Evolutionary conservation across 2,888 invertebrate genomes (phyloP), one percentile per base, ranked within the genome.

Genomic region (Chrysolina oricalcia): DNA sequence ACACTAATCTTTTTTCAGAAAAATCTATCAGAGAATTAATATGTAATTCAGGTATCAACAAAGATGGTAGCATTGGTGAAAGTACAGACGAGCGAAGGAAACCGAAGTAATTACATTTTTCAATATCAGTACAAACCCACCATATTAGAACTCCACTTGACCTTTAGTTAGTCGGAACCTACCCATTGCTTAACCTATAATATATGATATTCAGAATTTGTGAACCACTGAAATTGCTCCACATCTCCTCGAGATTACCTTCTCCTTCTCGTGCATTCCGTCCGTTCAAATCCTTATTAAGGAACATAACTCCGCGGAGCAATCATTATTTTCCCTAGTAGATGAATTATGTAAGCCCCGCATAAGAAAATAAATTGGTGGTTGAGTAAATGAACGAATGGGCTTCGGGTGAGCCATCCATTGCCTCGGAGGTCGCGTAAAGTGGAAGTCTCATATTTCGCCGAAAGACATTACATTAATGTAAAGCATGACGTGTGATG

Each of bases 401-500:
- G 75, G 72, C 71, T 35, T 56, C 13, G 63, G 56, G 46, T 62
- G 35, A 62, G 27, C 66, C 56, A 72, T 59, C 53, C 48, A 70
- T 59, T 65, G 72, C 73, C 74, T 64, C 72, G n/a, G 41, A 65
- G 73, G 73, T 72, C 74, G 74, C 72, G 71, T 78, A 78, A 79
- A 76, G 46, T 23, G 73, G 56, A 40, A 67, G 63, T 46, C 72
- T 74, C 70, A 78, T 75, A 81, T 81, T 79, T 80, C 72, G 73
- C 77, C 48, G 71, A 78, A 80, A 81, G 80, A 80, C 82, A 80
- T 82, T 78, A 81, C 81, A 82, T 83, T 83, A 83, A 81, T 81
- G 83, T 83, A 81, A 77, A 81, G 80, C 81, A 81, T 81, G 81
- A 81, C 81, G 75, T 82, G 81, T 81, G 81, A 81, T 81, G 81